Evolutionary conservation across 2,888 invertebrate genomes (phyloP), one percentile per base, ranked within the genome.

Genomic region (Lamellibrachia columna): DNA sequence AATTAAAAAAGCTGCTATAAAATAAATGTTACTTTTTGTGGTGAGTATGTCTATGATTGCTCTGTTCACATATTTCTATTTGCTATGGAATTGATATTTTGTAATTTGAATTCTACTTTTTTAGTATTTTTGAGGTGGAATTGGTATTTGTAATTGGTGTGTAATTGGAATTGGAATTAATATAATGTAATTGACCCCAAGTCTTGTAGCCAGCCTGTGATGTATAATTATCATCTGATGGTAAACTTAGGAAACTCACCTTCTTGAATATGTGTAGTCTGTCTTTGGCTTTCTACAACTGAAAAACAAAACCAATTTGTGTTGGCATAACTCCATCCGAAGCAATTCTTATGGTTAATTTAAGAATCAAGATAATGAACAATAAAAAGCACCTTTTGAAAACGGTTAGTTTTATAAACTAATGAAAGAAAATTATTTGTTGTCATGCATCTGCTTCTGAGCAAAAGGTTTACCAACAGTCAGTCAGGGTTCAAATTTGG

Each of bases 251-350:
- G 55, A 55, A 55, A 75, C 91, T 91, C 91, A 93, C 93, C 93
- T 93, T 52, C 92, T 91, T 15, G 93, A 93, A 90, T 93, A 93
- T n/a, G 93, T 93, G 92, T 93, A 93, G 90, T 93, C 93, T 11
- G 93, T 93, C 91, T 93, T 93, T 2, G 93, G 93, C 4, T n/a
- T 75, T 75, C 75, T 75, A 75, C 75, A 75, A 75, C 15, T 75
- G 75, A 75, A 75, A 75, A 75, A 22, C 75, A 75, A 75, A 75
- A 75, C 15, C 15, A 75, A n/a, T 75, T 75, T n/a, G n/a, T 22
- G 11, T 75, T 22, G 15, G 75, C 75, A 75, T 22, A 75, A 75
- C 15, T 11, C 22, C 75, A 75, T 75, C 22, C 4, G 22, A 15
- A 22, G 40, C n/a, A 75, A 75, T 75, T 22, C 22, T 75, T 55